Base-by-base conservation (phyloP, 2,888 invertebrate species). In the Meganola albula region DNA sequence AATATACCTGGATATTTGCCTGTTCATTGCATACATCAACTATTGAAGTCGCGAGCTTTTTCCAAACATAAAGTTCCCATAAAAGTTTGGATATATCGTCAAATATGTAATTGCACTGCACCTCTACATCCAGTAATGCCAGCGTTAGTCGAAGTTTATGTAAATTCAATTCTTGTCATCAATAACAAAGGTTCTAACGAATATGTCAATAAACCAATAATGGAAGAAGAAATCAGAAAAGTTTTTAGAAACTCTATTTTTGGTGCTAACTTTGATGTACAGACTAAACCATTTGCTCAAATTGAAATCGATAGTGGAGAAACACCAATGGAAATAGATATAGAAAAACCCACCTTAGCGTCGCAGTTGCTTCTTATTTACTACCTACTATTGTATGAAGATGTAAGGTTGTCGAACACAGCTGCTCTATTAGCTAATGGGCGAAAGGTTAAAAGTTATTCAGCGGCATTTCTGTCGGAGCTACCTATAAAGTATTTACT, bases 41-140 rank as follows among this genome's bases (percentile, higher is more conserved):
- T 98, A 24, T 83, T 99, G 8, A 97, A 97, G 70, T 97, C 96
- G 4, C 87, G 98, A 45, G 96, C 97, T 0, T 98, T 98, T 70
- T 94, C 97, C 0, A 98, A 98, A 70, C 96, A 98, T 69, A 95
- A 96, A 74, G 97, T 98, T 1, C 95, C 96, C 0, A 97, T 98
- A 4, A 97, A 97, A 78, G 94, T 92, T 58, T 98, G 98, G 98
- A 98, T 98, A 46, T 98, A 96, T 62, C 90, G 91, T 49, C 98
- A 99, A 83, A 93, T 98, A 34, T 94, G 96, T 62, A 91, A 91
- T 48, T 93, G 95, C 49, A 90, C 91, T 1, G 90, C 94, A n/a
- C 98, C 98, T 0, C 75, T 99, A 26, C 98, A 99, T 80, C 94
- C 97, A 0, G 95, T 97, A 1, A 88, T 98, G 72, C 97, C 98